Evolutionary conservation across 2,797 vertebrate genomes (phyloP), one percentile per base, ranked within the genome.

Genomic region (Coccyzus lansbergi): DNA sequence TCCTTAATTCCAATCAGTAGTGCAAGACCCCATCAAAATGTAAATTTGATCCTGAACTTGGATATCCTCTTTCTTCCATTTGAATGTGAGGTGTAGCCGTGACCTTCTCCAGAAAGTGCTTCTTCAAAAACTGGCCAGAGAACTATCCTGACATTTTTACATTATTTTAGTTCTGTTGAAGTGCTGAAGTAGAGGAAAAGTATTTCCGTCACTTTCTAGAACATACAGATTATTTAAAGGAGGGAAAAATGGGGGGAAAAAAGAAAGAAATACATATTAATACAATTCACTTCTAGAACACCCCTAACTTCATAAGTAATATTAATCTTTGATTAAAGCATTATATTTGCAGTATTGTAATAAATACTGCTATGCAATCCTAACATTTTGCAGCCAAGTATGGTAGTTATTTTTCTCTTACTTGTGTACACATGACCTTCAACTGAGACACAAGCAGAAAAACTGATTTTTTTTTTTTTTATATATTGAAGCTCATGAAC

Each of bases 371-470:
- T 74, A 26, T 31, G 17, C 11, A 87, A 87, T 38, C 17, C 13
- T 72, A 89, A n/a, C 21, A 83, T 78, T 94, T 89, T 91, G 16
- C 46, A 78, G 17, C 10, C 28, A 75, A 29, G 5, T 56, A 31
- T 19, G 7, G 28, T 20, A 72, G 34, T 21, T 86, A 25, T 72
- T 84, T 83, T 94, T 53, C 48, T 77, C 78, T 70, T 65, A 26
- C 29, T 87, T 20, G 7, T 79, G n/a, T 76, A 79, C 70, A 60
- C 63, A 58, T 94, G 94, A 95, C 94, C 94, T 97, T 96, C 92
- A 93, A 44, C 76, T 59, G 82, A 90, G 82, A 91, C 72, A 83
- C 34, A 84, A 90, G 74, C 56, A 91, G 72, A 95, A 97, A 46
- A 94, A 83, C 76, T 90, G 85, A 88, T n/a, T 7, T 90, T 88